Conservation (phyloP, 2,888 invertebrate genomes). For the Drosophila sordidapex region DNA sequence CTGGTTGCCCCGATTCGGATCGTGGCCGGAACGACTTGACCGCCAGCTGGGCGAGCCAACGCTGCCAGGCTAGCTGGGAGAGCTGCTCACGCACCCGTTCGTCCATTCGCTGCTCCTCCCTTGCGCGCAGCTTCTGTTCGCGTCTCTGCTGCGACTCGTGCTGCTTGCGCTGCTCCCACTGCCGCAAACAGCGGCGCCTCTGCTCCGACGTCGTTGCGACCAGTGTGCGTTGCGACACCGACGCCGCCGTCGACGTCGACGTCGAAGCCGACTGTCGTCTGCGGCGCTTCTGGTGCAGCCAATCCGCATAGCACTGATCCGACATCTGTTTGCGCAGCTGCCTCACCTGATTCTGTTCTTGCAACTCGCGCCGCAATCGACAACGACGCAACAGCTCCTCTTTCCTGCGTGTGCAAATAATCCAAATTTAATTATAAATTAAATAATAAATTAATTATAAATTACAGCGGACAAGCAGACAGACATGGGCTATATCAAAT, state of each 20-base stretch:
- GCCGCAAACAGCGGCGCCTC: constrained; percentile 2
- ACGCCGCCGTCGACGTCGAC: background rate
- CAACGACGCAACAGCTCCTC: constrained; percentile 19
- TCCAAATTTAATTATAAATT: background rate
- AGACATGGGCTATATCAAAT: background rate
- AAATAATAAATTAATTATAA: too few species aligned
- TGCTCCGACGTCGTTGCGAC: background rate
- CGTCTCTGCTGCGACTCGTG: constrained; percentile 19
- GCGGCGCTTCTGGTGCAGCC: constrained; percentile 38
- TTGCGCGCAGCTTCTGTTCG: background rate
- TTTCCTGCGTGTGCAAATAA: constrained; percentile 16
- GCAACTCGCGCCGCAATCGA: constrained; percentile 22
- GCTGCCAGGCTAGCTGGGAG: constrained; percentile 48
- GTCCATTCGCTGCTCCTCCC: constrained; percentile 6
- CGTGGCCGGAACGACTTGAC: background rate
- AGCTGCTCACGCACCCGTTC: constrained; percentile 35
- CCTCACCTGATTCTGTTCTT: constrained; percentile 11
- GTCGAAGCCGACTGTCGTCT: background rate
- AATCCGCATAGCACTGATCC: constrained; percentile 36
- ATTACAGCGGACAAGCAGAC: background rate
- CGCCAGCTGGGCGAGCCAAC: constrained; percentile 38
- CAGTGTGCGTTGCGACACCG: background rate
- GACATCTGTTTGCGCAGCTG: constrained; percentile 39
- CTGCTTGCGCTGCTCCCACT: constrained; percentile 43
- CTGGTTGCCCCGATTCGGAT: background rate